Evolutionary conservation across 1,140 invertebrate species (phyloP), one percentile per base, ranked within the genome.

Genomic region (Eulimnadia texana): DNA sequence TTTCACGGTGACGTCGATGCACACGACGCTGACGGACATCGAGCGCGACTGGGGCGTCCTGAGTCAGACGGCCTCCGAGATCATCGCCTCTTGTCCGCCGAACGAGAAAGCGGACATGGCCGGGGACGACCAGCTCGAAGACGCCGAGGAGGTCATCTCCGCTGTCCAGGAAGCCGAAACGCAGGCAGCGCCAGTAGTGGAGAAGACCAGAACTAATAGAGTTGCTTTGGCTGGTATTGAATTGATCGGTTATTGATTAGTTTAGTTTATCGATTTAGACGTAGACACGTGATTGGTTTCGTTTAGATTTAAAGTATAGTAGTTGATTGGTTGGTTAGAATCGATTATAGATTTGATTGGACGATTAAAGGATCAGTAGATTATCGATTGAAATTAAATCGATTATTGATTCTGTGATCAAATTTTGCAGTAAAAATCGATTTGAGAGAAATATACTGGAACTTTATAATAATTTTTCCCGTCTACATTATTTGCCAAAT

Each of bases 1-100:
- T 9, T 94, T 93, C 70, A 92, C 93, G 1, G 85, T 98, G 16
- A 98, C 94, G 3, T 96, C 93, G 9, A 82, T 86, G 47, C 81
- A 79, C 67, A 98, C 93, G 0, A 95, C 90, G 0, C 81, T 84
- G 19, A 83, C 86, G 50, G 91, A 97, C 71, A 92, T 97, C 54
- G 68, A 86, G 16, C 82, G 82, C 66, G 93, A 96, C 69, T 97
- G 92, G 92, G 81, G 79, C 29, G 85, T 95, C 69, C 95, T 97
- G 54, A 81, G 84, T 68, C 77, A 74, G 0, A 88, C 87, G 27
- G 84, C 92, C 1, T 80, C 78, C 1, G 81, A 85, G 60, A 81
- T 95, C 50, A 66, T 78, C 9, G 47, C 62, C 42, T 62, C 42
- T 55, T 68, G 19, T 55, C 55, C 10, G 60, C 65, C 23, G 65